A percentile compares a stretch with the other conserved stretches of the same genome.
Evolutionary conservation across 2,888 invertebrate species (phyloP).

Genomic region (Ochropleura plecta): DNA sequence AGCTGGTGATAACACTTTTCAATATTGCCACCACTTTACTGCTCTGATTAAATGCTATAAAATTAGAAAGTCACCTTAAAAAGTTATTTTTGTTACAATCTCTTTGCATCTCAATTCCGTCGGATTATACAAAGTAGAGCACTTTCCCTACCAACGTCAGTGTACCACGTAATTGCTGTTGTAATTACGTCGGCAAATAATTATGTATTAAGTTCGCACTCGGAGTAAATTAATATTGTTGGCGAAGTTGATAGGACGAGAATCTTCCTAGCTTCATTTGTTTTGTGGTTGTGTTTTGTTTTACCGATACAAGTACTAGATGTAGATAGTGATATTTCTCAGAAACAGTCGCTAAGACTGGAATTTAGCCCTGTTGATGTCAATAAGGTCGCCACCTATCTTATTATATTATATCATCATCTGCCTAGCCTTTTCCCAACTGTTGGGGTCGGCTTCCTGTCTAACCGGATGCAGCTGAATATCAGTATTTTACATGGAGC

Average conservation of each 20-base stretch:
- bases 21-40: conserved; percentile 34
- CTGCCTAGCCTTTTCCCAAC: too few relatives aligned
- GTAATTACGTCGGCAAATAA: conserved; percentile 55
- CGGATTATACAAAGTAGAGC: conserved; percentile 57
- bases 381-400: too few relatives aligned
- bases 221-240: conserved; percentile 54
- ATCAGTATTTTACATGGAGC: too few relatives aligned
- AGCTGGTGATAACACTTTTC: conserved; percentile 57
- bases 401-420: too few relatives aligned
- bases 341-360: too few relatives aligned
- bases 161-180: conserved; percentile 83
- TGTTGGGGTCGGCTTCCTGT: too few relatives aligned
- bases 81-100: neutral
- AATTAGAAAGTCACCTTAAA: conserved; percentile 39
- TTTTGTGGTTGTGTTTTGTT: conserved; percentile 11
- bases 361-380: too few relatives aligned
- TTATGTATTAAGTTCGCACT: conserved; percentile 39
- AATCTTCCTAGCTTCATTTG: conserved; percentile 2
- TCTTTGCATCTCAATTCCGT: conserved; percentile 24
- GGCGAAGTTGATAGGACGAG: conserved; percentile 15
- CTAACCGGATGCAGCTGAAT: too few relatives aligned
- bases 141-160: conserved; percentile 92
- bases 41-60: neutral
- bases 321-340: neutral
- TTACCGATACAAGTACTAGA: neutral